Percentiles rank a stretch among this genome's conserved stretches.
These are phyloP conservation scores for Microcebus tavaratra DNA, from an alignment of 2,113 vertebrate genomes.

Conservation along the genomic window DNA sequence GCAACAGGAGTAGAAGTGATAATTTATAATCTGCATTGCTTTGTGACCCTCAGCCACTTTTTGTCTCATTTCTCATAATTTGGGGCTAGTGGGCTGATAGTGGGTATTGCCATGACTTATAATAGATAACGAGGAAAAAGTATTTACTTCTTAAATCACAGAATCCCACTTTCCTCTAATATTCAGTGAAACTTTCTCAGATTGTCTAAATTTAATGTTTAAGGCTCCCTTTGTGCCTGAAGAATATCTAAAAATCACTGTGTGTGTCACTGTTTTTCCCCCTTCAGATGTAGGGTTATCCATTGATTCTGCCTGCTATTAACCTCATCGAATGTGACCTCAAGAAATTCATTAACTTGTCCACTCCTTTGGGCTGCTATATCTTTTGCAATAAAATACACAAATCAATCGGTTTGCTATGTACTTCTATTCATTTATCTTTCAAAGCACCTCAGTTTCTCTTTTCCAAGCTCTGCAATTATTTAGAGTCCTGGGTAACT, in stretches of 20 bases:
- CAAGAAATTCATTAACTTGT: slow-evolving; percentile 26
- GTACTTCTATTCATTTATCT: slow-evolving; percentile 42
- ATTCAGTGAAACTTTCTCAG: slow-evolving; percentile 34
- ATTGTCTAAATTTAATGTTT: slow-evolving; percentile 9
- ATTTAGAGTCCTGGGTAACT: background rate
- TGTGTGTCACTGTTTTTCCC: background rate
- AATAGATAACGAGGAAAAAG: slow-evolving; percentile 33
- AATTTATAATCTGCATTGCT: slow-evolving; percentile 58
- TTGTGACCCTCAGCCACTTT: slow-evolving; percentile 52
- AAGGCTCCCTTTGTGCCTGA: background rate
- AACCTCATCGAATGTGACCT: background rate
- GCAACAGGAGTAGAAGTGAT: slow-evolving; percentile 51
- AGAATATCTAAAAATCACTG: background rate
- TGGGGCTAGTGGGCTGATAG: background rate
- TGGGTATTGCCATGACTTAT: background rate
- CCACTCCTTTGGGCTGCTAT: background rate
- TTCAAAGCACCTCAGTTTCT: slow-evolving; percentile 38
- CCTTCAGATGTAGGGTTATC: background rate
- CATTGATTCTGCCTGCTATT: background rate
- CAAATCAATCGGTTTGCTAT: background rate
- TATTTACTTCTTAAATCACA: slow-evolving; percentile 32
- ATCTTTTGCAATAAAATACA: background rate
- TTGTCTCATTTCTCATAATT: slow-evolving; percentile 33
- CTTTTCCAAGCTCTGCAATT: background rate
- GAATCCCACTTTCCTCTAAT: slow-evolving; percentile 28